These are phyloP conservation scores for Plectus sambesii DNA, from an alignment of 1,140 invertebrate species.

Conservation along the genomic window DNA sequence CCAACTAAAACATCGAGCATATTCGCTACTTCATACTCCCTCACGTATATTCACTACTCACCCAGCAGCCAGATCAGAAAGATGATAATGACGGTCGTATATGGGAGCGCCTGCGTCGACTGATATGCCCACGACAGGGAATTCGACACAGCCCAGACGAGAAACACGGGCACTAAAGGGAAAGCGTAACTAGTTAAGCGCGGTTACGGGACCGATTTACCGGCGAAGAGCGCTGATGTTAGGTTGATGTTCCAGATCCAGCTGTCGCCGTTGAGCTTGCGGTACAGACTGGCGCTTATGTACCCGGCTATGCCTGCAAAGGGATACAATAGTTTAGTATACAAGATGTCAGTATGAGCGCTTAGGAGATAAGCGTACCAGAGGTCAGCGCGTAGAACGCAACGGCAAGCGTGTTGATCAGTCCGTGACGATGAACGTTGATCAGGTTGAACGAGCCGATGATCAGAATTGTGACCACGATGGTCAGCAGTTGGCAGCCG, in stretches of 20 bases:
- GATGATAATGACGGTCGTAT: constrained; percentile 50
- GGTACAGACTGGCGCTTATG: constrained; percentile 49
- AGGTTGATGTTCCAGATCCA: constrained; percentile 54
- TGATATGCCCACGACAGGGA: constrained; percentile 52
- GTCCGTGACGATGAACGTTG: too few relatives aligned
- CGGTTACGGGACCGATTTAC: constrained; percentile 36
- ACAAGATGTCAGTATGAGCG: background rate
- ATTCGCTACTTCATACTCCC: constrained; percentile 5
- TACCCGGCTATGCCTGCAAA: constrained; percentile 50
- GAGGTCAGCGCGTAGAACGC: constrained; percentile 53
- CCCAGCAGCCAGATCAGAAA: constrained; percentile 51
- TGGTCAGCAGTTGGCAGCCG: constrained; percentile 50
- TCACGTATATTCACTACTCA: constrained; percentile 43
- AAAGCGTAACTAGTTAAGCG: background rate
- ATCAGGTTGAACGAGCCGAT: constrained; percentile 52
- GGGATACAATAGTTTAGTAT: constrained; percentile 2
- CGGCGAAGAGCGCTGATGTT: constrained; percentile 51
- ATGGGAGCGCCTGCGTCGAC: constrained; percentile 53
- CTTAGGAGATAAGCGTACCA: constrained; percentile 37
- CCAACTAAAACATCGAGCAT: constrained; percentile 50
- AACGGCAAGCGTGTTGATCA: constrained; percentile 52
- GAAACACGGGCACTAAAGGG: constrained; percentile 51
- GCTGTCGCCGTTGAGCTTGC: constrained; percentile 50
- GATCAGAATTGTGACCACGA: constrained; percentile 50
- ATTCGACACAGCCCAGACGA: constrained; percentile 52